Conservation (phyloP, 1,140 invertebrate species). For the Helicorthomorpha holstii region DNA sequence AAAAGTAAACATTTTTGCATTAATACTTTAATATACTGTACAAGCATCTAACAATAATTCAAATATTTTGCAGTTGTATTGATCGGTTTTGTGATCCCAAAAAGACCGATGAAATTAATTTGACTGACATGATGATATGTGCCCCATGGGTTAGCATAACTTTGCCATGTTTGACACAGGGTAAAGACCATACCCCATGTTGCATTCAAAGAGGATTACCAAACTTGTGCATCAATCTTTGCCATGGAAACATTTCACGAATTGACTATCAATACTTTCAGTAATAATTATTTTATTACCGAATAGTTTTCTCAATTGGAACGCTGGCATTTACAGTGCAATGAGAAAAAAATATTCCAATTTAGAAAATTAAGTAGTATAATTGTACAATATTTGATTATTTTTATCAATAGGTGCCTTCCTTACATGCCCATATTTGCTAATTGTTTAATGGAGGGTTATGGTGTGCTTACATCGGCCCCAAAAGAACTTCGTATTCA, state of each 20-base stretch:
- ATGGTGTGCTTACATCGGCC: constrained; percentile 54
- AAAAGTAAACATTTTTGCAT: constrained; percentile 4
- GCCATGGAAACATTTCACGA: constrained; percentile 38
- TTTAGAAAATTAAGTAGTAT: not conserved
- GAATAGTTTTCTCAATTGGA: not conserved
- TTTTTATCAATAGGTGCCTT: constrained; percentile 40
- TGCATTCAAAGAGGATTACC: constrained; percentile 56
- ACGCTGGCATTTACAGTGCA: not conserved
- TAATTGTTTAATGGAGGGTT: constrained; percentile 61
- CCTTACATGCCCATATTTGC: constrained; percentile 59
- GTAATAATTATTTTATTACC: constrained; percentile 31
- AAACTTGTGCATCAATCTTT: constrained; percentile 54
- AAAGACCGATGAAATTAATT: constrained; percentile 36
- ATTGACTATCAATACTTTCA: constrained; percentile 38
- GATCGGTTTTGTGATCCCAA: constrained; percentile 60
- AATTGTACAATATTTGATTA: not conserved
- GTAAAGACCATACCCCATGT: constrained; percentile 57
- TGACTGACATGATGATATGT: constrained; percentile 65
- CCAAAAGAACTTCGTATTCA: constrained; percentile 46
- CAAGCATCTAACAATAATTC: not conserved
- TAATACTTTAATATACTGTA: not conserved
- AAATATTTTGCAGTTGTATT: constrained; percentile 34
- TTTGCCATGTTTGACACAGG: constrained; percentile 55
- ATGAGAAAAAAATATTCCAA: too few relatives aligned
- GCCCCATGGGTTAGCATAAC: constrained; percentile 61